Conservation (phyloP, 2,113 vertebrate species). For the Oryzias celebensis region DNA sequence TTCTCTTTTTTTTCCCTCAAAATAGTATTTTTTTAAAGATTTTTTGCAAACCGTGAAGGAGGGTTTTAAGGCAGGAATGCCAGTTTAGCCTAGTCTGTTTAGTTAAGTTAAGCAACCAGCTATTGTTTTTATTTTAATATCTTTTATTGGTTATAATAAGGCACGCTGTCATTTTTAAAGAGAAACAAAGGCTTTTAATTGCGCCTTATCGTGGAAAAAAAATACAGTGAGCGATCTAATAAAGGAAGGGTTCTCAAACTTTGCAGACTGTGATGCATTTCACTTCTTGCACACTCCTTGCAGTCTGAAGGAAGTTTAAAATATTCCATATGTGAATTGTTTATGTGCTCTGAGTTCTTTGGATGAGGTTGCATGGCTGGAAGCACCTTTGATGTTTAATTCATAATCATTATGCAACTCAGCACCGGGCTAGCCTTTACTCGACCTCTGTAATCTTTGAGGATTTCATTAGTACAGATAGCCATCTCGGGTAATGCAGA, state of each 20-base stretch:
- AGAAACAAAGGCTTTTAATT: too few relatives aligned
- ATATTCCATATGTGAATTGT: slow-evolving; percentile 50
- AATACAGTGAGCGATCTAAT: slow-evolving; percentile 38
- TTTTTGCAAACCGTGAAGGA: too few relatives aligned
- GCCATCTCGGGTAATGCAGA: slow-evolving; percentile 51
- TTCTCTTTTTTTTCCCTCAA: too few relatives aligned
- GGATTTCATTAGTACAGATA: slow-evolving; percentile 65
- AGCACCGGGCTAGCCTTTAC: slow-evolving; percentile 48
- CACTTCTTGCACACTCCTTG: slow-evolving; percentile 1
- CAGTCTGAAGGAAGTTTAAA: slow-evolving; percentile 37
- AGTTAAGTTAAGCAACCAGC: too few relatives aligned
- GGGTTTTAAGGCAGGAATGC: too few relatives aligned
- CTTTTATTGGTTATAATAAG: too few relatives aligned
- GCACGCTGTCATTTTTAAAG: too few relatives aligned
- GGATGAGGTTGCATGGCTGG: slow-evolving; percentile 34
- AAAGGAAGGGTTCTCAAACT: slow-evolving; percentile 25
- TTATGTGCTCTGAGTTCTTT: slow-evolving; percentile 44
- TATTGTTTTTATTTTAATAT: too few relatives aligned
- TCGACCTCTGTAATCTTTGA: slow-evolving; percentile 62
- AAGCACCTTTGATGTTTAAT: slow-evolving; percentile 63
- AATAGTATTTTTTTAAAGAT: too few relatives aligned
- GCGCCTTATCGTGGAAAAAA: neutral
- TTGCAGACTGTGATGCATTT: slow-evolving; percentile 20
- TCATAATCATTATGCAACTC: slow-evolving; percentile 69
- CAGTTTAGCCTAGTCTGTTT: too few relatives aligned